These are phyloP conservation scores for Latheticus oryzae DNA, from an alignment of 2,888 invertebrate species.

Conservation along the genomic window DNA sequence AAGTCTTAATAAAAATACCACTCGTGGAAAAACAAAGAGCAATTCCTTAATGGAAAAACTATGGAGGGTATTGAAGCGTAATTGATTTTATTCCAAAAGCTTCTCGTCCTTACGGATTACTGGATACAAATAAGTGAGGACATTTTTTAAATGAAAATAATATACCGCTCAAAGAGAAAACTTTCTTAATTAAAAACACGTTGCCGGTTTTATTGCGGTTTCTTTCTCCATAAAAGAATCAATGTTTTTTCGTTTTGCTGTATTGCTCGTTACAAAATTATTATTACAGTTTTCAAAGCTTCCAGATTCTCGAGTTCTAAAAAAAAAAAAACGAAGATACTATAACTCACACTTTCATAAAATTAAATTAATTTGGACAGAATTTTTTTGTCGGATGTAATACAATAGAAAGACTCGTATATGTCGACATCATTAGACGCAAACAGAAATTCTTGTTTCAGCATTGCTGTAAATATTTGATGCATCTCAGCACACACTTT, in stretches of 20 bases:
- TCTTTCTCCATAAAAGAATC: constrained; percentile 25
- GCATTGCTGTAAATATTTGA: constrained; percentile 10
- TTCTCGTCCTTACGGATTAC: constrained; percentile 8
- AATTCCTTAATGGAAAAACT: constrained; percentile 41
- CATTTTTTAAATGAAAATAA: constrained; percentile 29
- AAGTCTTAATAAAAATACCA: constrained; percentile 37
- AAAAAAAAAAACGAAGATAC: constrained; percentile 5
- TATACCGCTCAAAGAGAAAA: constrained; percentile 30
- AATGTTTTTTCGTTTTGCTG: constrained; percentile 18
- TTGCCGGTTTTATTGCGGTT: constrained; percentile 30
- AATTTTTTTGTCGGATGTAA: no score
- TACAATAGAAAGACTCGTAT: no score
- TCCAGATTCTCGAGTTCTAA: background rate
- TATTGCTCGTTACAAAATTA: constrained; percentile 27
- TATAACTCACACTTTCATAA: no score
- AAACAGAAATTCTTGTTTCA: constrained; percentile 11
- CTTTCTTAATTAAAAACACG: constrained; percentile 37
- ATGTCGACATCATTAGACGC: constrained; percentile 6
- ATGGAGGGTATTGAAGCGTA: constrained; percentile 30
- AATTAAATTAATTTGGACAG: no score
- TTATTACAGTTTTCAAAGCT: constrained; percentile 19
- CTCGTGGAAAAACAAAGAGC: constrained; percentile 32
- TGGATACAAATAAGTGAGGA: constrained; percentile 29
- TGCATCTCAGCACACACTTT: constrained; percentile 12
- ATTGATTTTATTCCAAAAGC: constrained; percentile 34